phyloP scores from a whole-genome alignment of 2,888 invertebrate genomes.

The Ophion ventricosus region DNA sequence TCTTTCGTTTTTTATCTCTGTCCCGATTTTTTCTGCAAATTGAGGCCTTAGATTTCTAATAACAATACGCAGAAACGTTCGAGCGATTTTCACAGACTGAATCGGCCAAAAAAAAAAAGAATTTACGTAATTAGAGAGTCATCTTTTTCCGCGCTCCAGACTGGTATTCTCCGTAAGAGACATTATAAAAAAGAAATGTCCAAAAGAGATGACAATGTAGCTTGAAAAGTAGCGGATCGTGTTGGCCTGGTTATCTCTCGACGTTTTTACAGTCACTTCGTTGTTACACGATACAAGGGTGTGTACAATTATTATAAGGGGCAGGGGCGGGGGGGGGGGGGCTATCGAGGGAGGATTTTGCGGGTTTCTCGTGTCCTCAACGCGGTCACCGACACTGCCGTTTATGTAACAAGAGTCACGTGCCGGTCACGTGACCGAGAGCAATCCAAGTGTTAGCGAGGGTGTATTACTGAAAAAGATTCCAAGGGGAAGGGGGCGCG shows the following conservation, averaged over 20 bases:
- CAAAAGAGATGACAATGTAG: background rate
- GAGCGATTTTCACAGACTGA: no score
- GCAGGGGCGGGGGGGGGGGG: no score
- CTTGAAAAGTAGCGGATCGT: background rate
- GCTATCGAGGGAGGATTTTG: constrained; percentile 63
- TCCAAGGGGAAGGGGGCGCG: constrained; percentile 27
- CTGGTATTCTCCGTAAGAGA: no score
- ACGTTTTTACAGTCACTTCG: constrained; percentile 35
- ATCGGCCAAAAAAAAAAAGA: no score
- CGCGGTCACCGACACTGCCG: constrained; percentile 38
- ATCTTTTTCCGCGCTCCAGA: no score
- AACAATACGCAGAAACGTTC: no score
- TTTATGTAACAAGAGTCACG: constrained; percentile 51
- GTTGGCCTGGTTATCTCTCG: constrained; percentile 31
- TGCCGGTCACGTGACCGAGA: constrained; percentile 61
- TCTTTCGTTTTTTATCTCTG: no score
- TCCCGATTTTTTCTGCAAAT: no score
- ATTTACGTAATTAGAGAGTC: no score
- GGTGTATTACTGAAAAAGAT: constrained; percentile 38
- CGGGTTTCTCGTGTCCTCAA: constrained; percentile 43
- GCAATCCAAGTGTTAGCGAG: constrained; percentile 29
- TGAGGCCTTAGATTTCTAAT: no score
- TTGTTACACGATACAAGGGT: constrained; percentile 49
- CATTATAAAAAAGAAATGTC: background rate
- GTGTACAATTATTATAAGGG: constrained; percentile 70